These are phyloP conservation scores for Pelecanus crispus DNA, from an alignment of 2,113 vertebrate genomes.

Conservation along the genomic window DNA sequence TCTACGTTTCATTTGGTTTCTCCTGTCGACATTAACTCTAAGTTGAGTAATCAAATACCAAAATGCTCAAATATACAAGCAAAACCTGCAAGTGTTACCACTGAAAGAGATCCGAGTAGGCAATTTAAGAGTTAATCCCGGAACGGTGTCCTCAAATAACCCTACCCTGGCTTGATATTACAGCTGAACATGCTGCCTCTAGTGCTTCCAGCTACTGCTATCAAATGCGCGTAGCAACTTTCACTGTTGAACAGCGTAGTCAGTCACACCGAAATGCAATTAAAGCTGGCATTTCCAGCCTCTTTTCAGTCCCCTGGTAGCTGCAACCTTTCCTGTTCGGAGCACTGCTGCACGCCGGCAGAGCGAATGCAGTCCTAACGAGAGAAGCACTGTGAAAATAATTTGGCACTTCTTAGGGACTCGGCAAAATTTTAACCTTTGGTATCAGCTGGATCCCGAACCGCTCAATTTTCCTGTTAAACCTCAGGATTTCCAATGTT, in stretches of 20 bases:
- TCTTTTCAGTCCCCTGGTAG: not conserved
- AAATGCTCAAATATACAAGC: not conserved
- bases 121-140: constrained; percentile 45
- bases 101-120: not conserved
- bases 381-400: not conserved
- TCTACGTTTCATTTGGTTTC: not conserved
- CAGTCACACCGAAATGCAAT: not conserved
- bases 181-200: constrained; percentile 43
- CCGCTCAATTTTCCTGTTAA: not conserved
- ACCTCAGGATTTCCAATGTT: not conserved
- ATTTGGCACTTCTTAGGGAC: not conserved
- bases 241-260: not conserved
- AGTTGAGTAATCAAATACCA: not conserved
- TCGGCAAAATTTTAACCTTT: not conserved
- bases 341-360: not conserved
- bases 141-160: constrained; percentile 44
- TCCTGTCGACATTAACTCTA: not conserved
- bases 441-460: not conserved
- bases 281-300: constrained; percentile 38
- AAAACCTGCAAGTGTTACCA: not conserved
- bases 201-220: constrained; percentile 39
- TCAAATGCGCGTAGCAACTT: constrained; percentile 15
- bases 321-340: not conserved
- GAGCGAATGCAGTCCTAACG: not conserved
- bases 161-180: constrained; percentile 20